Base-by-base conservation (phyloP, 2,888 invertebrate genomes). In the Cotesia congregata region DNA sequence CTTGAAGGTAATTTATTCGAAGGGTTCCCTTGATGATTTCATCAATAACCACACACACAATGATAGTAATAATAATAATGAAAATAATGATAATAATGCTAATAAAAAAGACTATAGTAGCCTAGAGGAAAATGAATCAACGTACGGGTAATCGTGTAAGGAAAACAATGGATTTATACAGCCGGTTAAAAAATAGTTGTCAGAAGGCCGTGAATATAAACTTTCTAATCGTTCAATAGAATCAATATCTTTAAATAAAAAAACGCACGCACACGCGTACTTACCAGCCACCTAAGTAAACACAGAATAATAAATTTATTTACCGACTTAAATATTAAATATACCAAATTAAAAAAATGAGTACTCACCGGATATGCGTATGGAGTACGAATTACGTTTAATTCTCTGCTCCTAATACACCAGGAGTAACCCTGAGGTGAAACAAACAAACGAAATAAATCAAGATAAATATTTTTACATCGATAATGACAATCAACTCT, bases 401-500 rank as follows among this genome's bases (percentile, higher is more conserved):
- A 89, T 86, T 89, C 88, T 85, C 89, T 88, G 86, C 88, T 89
- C 89, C 88, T 89, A 87, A 87, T 88, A 85, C 75, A 72, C 67
- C 65, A 67, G 41, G 60, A 60, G 61, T 39, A 60, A 68, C 50
- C 50, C 50, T 3, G 9, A 50, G 9, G 12, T 12, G 30, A 7
- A 68, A 74, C 70, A 64, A 72, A 30, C 40, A 38, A 50, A 50
- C 60, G 7, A 61, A 67, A 50, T 6, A 60, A 17, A 62, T 64
- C 12, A 1, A 41, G 12, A 68, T 67, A 17, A 78, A 50, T 59
- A 59, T 30, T 30, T 30, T 30, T 30, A 30, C 30, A 30, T 30
- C 30, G 30, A 30, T 30, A 30, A 30, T 30, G 30, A 30, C 30
- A 30, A 30, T 30, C 2, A 30, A 30, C 2, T 30, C 72, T n/a